Evolutionary conservation across 2,888 invertebrate species (phyloP).

Genomic region (Mechanitis messenoides): DNA sequence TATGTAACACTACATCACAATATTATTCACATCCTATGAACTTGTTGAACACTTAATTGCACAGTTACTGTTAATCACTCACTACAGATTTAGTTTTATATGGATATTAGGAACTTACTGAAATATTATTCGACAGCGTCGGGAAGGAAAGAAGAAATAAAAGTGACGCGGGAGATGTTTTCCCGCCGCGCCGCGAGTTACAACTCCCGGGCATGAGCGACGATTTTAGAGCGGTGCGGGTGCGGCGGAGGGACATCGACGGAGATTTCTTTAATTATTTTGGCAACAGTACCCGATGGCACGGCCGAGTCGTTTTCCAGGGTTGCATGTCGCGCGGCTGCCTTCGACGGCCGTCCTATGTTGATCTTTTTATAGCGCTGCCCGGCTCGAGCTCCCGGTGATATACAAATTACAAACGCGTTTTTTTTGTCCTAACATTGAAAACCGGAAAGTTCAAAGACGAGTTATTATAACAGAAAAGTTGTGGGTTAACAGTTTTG

Average conservation of each 20-base stretch:
- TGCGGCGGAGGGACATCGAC: conserved; percentile 78
- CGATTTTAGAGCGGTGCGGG: conserved; percentile 78
- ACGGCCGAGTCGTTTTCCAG: conserved; percentile 75
- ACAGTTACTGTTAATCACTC: conserved; percentile 57
- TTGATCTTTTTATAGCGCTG: conserved; percentile 77
- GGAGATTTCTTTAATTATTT: conserved; percentile 87
- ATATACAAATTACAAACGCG: conserved; percentile 42
- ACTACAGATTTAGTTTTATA: conserved; percentile 51
- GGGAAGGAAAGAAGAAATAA: conserved; percentile 77
- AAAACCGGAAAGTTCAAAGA: conserved; percentile 10
- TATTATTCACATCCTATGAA: conserved; percentile 50
- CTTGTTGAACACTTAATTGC: conserved; percentile 51
- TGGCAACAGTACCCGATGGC: conserved; percentile 81
- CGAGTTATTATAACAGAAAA: conserved; percentile 5
- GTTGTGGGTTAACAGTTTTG: conserved; percentile 6
- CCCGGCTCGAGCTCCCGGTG: conserved; percentile 68
- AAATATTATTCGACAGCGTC: conserved; percentile 72
- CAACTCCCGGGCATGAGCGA: conserved; percentile 78
- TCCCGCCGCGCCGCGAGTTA: conserved; percentile 76
- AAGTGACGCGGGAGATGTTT: conserved; percentile 77
- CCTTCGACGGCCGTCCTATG: conserved; percentile 66
- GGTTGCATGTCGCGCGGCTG: conserved; percentile 73
- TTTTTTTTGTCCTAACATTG: conserved; percentile 33
- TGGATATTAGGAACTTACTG: conserved; percentile 62
- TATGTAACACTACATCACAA: conserved; percentile 74